Evolutionary conservation across 2,797 vertebrate species (phyloP), one percentile per base, ranked within the genome.

Genomic region (Rhadinocentrus ornatus): DNA sequence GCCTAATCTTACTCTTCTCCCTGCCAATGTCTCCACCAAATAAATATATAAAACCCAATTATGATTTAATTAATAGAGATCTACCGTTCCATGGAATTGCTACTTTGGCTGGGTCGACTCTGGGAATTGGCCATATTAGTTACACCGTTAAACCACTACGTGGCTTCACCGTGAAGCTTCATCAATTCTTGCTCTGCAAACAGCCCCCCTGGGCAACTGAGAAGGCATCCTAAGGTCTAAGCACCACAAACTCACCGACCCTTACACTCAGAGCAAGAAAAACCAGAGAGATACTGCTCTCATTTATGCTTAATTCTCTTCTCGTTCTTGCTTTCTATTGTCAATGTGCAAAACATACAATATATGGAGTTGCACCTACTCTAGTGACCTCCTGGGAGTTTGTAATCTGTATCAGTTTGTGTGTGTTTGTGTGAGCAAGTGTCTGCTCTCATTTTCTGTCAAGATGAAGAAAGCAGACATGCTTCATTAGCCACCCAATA

Each of bases 31-130:
- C 92, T 89, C 87, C 76, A 77, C 90, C 92, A 94, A 95, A 95
- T 94, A 94, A 94, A 95, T 93, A 94, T 94, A 94, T 93, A 94
- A 95, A 94, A 94, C 92, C 92, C 92, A 94, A 94, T 94, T 95
- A 94, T 93, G 93, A 92, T 94, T 94, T 94, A 94, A 95, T 95
- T 95, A 94, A 94, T 93, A 93, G 93, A 93, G 93, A 93, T 93
- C 92, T 91, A 92, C 89, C 83, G 84, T 93, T 93, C 89, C 86
- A 83, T 92, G 90, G 89, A 93, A 93, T 92, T 93, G 92, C 81
- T 91, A 81, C 90, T 84, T 91, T 92, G 88, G 90, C 89, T 92
- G 79, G 84, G 89, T 81, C 71, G 82, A 85, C 80, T 88, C 78
- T 37, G 77, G 69, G 78, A 87, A 86, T 88, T 76, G 78, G 72